phyloP scores from a whole-genome alignment of 1,140 invertebrate species.

The Drosophila watanabei region DNA sequence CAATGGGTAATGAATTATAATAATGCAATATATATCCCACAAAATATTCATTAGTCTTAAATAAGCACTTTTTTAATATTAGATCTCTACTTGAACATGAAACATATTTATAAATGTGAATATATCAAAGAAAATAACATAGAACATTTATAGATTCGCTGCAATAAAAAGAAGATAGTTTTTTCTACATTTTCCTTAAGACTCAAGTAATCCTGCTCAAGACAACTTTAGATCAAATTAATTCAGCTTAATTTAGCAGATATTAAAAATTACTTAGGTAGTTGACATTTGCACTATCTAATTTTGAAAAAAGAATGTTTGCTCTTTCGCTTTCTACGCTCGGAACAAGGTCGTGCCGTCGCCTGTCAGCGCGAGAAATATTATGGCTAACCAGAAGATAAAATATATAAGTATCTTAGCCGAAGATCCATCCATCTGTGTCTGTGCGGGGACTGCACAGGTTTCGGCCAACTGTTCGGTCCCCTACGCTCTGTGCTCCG shows the following conservation, averaged over 20 bases:
- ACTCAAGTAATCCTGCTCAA: not conserved
- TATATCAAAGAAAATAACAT: not conserved
- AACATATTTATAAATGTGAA: not conserved
- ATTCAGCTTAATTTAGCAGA: not conserved
- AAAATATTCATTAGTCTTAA: not conserved
- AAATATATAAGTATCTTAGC: conserved; percentile 58
- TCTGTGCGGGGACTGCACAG: conserved; percentile 41
- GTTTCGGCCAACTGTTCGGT: conserved; percentile 22
- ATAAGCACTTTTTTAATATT: not conserved
- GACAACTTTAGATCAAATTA: not conserved
- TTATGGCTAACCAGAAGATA: conserved; percentile 76
- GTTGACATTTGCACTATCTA: not conserved
- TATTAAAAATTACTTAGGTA: not conserved
- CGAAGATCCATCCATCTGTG: conserved; percentile 13
- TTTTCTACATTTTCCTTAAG: not conserved
- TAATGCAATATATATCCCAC: not conserved
- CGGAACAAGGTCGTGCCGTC: conserved; percentile 76
- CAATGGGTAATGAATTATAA: not conserved
- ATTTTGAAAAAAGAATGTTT: conserved; percentile 13
- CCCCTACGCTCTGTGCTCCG: conserved; percentile 16
- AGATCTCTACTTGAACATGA: not conserved
- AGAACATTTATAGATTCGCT: not conserved
- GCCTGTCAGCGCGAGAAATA: conserved; percentile 72
- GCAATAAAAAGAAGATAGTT: not conserved
- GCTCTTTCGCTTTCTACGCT: conserved; percentile 72